phyloP scores from a whole-genome alignment of 2,113 vertebrate genomes.

The Dascyllus trimaculatus region DNA sequence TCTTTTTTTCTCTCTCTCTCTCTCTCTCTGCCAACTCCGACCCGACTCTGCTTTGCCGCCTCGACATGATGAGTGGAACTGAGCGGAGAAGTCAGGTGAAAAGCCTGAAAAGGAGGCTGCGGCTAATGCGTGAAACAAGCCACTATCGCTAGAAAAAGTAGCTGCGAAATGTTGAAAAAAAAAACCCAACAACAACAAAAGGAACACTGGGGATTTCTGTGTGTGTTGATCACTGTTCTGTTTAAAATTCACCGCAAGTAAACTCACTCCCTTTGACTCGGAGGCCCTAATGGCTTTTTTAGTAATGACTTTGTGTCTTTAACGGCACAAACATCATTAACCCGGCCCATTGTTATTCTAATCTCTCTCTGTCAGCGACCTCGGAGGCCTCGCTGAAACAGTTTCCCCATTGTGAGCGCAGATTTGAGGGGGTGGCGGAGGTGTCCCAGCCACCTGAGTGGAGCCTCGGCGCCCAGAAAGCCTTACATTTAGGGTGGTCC shows the following conservation, averaged over 20 bases:
- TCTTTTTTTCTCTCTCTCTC: slow-evolving; percentile 31
- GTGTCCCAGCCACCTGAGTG: slow-evolving; percentile 64
- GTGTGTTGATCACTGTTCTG: slow-evolving; percentile 32
- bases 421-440: not conserved
- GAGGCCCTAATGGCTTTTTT: slow-evolving; percentile 63
- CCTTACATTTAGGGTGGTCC: slow-evolving; percentile 68
- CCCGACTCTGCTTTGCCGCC: slow-evolving; percentile 43
- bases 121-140: slow-evolving; percentile 51
- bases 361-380: slow-evolving; percentile 47
- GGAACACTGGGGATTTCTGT: slow-evolving; percentile 17
- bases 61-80: slow-evolving; percentile 46
- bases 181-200: not conserved
- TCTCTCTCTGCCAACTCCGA: slow-evolving; percentile 43
- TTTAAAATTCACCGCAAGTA: slow-evolving; percentile 58
- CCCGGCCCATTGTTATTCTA: slow-evolving; percentile 65
- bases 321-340: slow-evolving; percentile 69
- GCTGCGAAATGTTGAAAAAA: not conserved
- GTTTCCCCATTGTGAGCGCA: slow-evolving; percentile 57
- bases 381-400: slow-evolving; percentile 50
- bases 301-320: slow-evolving; percentile 64
- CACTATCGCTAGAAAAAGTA: slow-evolving; percentile 25
- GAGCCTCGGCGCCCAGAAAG: slow-evolving; percentile 29
- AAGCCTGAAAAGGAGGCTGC: slow-evolving; percentile 40
- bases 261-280: slow-evolving; percentile 54
- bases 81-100: slow-evolving; percentile 56